Evolutionary conservation across 2,888 invertebrate species (phyloP).

Genomic region (Mystacides longicornis): DNA sequence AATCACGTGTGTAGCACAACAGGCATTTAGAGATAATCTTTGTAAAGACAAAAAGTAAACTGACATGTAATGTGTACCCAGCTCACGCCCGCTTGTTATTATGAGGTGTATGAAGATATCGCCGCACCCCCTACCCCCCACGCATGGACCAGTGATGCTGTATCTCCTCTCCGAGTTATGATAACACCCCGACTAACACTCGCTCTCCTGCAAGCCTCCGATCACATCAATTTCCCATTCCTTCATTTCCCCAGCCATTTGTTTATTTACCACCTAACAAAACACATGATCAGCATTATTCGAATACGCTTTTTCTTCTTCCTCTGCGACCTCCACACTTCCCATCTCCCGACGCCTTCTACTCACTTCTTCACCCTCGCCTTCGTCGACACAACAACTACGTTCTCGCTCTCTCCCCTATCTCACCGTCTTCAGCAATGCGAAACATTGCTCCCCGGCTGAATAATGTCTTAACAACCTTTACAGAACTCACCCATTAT

Average conservation of each 20-base stretch:
- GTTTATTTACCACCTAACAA: constrained; percentile 18
- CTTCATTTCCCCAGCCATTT: constrained; percentile 13
- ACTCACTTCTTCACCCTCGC: constrained; percentile 4
- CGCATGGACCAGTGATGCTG: too few species aligned
- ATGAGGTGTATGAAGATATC: too few species aligned
- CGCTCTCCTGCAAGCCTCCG: neutral
- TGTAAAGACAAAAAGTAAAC: too few species aligned
- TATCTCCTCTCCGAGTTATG: constrained; percentile 5
- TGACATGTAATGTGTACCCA: too few species aligned
- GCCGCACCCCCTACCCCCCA: too few species aligned
- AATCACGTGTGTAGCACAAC: too few species aligned
- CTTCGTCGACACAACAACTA: neutral
- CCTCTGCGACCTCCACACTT: constrained; percentile 3
- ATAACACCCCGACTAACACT: neutral
- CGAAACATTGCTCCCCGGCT: constrained; percentile 1
- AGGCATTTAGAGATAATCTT: too few species aligned
- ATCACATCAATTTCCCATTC: constrained; percentile 4
- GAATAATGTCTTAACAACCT: neutral
- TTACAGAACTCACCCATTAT: neutral
- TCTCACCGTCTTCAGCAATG: neutral
- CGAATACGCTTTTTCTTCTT: constrained; percentile 14
- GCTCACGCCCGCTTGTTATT: too few species aligned
- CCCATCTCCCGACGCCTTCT: constrained; percentile 6
- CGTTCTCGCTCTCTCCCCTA: neutral
- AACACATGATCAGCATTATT: constrained; percentile 21